Evolutionary conservation across 2,113 vertebrate genomes (phyloP), one percentile per base, ranked within the genome.

Genomic region (Willisornis vidua): DNA sequence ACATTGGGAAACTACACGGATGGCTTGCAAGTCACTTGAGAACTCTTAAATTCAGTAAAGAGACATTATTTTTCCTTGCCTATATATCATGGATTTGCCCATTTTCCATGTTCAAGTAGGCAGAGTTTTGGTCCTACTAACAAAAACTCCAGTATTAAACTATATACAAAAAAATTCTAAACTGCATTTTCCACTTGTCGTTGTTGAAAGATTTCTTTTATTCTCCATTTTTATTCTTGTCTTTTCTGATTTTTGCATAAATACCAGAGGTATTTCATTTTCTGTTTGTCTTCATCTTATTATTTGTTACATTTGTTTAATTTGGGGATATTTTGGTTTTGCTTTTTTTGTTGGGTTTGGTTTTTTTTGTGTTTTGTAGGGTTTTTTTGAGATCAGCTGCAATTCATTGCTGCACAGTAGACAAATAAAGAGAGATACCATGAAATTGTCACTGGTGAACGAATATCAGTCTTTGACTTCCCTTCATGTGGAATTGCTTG

Each of bases 301-400:
- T 20, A 3, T 4, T 20, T 76, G 57, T 48, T 16, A 12, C 25
- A 4, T 20, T 26, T 55, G 3, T 4, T 6, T 75, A 62, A 18
- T 41, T 81, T 24, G 24, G 5, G 5, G 9, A 20, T 59, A 20
- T 15, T 43, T 24, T 46, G 4, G 18, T 6, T 33, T 65, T 15
- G 3, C 2, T 26, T 20, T n/a, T 16, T 61, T 31, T 7, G 2
- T 29, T 76, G 1, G 4, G 5, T n/a, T n/a, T 29, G 4, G 1
- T 9, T 57, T 17, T 57, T 17, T 3, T 14, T 37, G 31, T 19
- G 8, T 3, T 25, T 82, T 26, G 3, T 48, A 20, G 19, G 19
- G 6, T 26, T 51, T 51, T 51, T 51, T 51, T 51, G 18, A 74
- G 12, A 66, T 62, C 14, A 74, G 10, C 16, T 77, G 9, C 7